Conservation (phyloP, 1,140 invertebrate genomes). For the Marisa cornuarietis region DNA sequence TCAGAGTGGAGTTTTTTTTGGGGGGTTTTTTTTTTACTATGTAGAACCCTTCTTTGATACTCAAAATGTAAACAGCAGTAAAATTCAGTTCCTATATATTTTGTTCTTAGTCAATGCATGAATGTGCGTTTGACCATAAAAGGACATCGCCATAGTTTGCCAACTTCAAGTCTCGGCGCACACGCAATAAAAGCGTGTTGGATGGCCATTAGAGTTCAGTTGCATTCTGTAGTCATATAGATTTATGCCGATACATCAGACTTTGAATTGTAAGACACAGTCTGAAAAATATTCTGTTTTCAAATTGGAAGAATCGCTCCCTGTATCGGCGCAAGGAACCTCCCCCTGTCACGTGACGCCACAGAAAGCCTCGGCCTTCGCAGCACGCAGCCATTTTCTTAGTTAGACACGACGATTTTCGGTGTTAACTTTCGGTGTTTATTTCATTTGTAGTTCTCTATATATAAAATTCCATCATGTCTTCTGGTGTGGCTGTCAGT, state of each 20-base stretch:
- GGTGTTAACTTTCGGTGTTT: background rate
- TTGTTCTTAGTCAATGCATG: background rate
- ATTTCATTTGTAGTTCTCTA: background rate
- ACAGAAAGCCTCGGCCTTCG: background rate
- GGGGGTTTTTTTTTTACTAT: background rate
- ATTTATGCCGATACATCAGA: background rate
- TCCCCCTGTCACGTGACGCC: constrained; percentile 14
- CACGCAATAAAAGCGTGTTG: background rate
- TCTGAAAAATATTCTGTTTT: background rate
- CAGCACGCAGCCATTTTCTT: constrained; percentile 2
- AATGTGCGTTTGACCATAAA: background rate
- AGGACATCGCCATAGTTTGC: background rate
- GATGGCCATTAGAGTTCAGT: too few species aligned
- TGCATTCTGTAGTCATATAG: background rate
- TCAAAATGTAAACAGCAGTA: background rate
- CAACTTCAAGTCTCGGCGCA: background rate
- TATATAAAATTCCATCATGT: constrained; percentile 6
- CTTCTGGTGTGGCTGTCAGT: background rate
- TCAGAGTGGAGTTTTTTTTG: too few species aligned
- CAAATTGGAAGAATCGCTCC: background rate
- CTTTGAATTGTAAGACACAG: background rate
- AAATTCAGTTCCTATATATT: background rate
- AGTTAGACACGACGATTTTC: background rate
- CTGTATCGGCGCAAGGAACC: background rate
- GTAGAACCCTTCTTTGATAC: too few species aligned